Evolutionary conservation across 37 sponge, comb jelly and placozoan genomes (phyloP).

Genomic region (Halichondria panicea): DNA sequence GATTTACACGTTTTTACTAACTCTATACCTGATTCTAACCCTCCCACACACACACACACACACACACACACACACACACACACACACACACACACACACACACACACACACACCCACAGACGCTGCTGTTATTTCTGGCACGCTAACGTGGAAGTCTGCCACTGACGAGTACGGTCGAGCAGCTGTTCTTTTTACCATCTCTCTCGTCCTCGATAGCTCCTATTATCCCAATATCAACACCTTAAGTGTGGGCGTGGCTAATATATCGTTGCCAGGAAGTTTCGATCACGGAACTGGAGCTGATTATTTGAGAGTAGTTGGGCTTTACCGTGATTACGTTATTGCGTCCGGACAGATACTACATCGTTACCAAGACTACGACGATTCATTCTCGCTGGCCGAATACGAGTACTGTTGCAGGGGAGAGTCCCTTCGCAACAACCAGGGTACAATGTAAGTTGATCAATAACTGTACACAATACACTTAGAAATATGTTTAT

Average conservation of each 20-base stretch:
- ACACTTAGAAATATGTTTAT: too few relatives aligned
- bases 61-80: too few relatives aligned
- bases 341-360: conserved; percentile 40
- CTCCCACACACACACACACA: not conserved
- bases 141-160: conserved; percentile 50
- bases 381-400: conserved; percentile 66
- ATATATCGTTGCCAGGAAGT: conserved; percentile 12
- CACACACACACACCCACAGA: too few relatives aligned
- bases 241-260: conserved; percentile 7
- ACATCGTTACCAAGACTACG: conserved; percentile 62
- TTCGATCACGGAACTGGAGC: conserved; percentile 52
- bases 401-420: conserved; percentile 85
- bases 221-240: conserved; percentile 22
- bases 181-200: conserved; percentile 53
- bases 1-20: too few relatives aligned
- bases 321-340: conserved; percentile 27
- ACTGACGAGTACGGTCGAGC: conserved; percentile 23
- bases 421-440: conserved; percentile 45
- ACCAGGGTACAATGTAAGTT: conserved; percentile 63
- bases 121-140: conserved; percentile 65
- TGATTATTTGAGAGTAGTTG: conserved; percentile 3
- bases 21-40: not conserved
- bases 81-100: too few relatives aligned
- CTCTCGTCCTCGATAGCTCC: conserved; percentile 40
- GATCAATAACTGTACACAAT: too few relatives aligned